These are phyloP conservation scores for Gallinago paraguaiae DNA, from an alignment of 2,113 vertebrate genomes.

Conservation along the genomic window DNA sequence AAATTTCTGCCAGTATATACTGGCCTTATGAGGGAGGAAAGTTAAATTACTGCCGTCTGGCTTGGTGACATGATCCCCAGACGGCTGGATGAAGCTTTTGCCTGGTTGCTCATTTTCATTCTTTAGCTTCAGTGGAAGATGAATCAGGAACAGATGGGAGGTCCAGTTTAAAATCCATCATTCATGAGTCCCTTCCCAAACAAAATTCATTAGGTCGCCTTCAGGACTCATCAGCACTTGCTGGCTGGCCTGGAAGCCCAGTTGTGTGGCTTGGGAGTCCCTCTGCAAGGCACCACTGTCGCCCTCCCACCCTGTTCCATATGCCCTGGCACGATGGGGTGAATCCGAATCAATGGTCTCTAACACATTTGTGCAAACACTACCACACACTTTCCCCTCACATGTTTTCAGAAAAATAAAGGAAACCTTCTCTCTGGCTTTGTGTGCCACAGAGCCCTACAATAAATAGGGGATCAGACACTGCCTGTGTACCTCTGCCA, in stretches of 20 bases:
- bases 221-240: background rate
- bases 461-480: background rate
- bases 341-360: background rate
- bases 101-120: conserved; percentile 1
- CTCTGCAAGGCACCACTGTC: accelerated
- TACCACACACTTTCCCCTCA: background rate
- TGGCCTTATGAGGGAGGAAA: conserved; percentile 1
- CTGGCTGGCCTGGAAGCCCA: background rate
- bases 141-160: conserved; percentile 24
- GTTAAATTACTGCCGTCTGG: conserved; percentile 46
- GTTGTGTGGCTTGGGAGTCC: background rate
- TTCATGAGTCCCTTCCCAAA: background rate
- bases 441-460: background rate
- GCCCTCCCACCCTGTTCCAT: background rate
- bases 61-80: conserved; percentile 32
- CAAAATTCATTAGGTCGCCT: background rate
- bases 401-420: background rate
- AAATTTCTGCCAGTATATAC: conserved; percentile 25
- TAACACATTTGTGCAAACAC: background rate
- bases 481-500: background rate
- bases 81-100: background rate
- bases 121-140: conserved; percentile 18
- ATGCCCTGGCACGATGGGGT: accelerated
- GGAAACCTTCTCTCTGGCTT: background rate
- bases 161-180: conserved; percentile 28